These are phyloP conservation scores for Merluccius polli DNA, from an alignment of 2,797 vertebrate species.

Conservation along the genomic window DNA sequence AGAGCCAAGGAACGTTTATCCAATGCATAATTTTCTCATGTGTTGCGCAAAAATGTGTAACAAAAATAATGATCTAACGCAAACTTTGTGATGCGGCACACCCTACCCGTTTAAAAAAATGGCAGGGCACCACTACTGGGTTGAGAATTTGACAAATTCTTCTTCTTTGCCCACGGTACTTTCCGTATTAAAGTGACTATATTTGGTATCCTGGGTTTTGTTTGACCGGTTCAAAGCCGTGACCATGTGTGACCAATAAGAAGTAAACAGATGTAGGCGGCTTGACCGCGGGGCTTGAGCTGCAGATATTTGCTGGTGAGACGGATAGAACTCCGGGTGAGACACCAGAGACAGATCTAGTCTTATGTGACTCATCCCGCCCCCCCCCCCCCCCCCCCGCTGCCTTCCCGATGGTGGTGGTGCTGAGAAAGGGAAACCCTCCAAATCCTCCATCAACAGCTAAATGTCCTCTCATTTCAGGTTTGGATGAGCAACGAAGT, in stretches of 20 bases:
- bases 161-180: constrained; percentile 17
- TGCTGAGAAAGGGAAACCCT: constrained; percentile 1
- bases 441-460: background rate
- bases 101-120: background rate
- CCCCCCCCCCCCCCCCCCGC: background rate
- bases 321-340: constrained; percentile 41
- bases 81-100: background rate
- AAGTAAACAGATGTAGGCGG: constrained; percentile 51
- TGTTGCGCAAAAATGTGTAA: too few relatives aligned
- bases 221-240: constrained; percentile 44
- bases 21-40: too few relatives aligned
- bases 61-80: too few relatives aligned
- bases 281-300: constrained; percentile 45
- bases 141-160: background rate
- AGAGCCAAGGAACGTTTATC: too few relatives aligned
- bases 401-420: background rate
- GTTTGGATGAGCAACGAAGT: background rate
- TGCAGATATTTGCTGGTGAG: constrained; percentile 46
- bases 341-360: constrained; percentile 46
- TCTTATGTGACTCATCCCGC: constrained; percentile 32
- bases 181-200: constrained; percentile 39
- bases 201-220: constrained; percentile 27
- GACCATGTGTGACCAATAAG: constrained; percentile 48
- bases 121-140: background rate
- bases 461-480: background rate